A percentile compares a stretch with the other conserved stretches of the same genome.
Conservation (phyloP, 2,113 vertebrate species). For the Oreotrochilus melanogaster region DNA sequence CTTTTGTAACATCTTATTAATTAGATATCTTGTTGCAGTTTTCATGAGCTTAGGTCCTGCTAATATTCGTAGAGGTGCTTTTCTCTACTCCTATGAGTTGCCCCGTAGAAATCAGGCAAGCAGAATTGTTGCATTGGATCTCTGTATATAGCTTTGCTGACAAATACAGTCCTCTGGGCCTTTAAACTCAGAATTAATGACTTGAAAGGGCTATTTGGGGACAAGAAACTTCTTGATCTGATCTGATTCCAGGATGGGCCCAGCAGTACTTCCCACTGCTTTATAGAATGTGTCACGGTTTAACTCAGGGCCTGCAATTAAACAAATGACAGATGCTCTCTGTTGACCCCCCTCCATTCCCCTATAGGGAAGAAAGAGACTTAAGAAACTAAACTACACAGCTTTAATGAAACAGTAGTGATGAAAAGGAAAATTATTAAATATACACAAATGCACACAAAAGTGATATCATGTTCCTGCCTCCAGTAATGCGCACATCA, state of each 20-base stretch:
- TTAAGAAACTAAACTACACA: no score
- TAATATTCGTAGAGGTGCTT: neutral
- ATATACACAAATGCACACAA: no score
- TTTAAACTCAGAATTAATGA: neutral
- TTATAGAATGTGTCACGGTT: neutral
- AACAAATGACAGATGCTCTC: no score
- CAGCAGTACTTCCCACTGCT: neutral
- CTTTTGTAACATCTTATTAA: neutral
- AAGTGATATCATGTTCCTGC: no score
- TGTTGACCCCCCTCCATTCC: no score
- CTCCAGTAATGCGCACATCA: no score
- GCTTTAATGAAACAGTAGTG: no score
- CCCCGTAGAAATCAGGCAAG: neutral
- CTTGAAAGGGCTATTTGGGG: neutral
- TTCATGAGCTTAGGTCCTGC: neutral
- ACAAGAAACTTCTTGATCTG: neutral
- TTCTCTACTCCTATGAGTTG: neutral
- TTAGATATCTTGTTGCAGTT: neutral
- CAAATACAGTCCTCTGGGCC: neutral
- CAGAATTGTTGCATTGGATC: neutral
- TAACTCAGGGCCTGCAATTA: no score
- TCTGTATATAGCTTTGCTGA: neutral
- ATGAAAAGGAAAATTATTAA: no score
- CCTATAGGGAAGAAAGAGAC: no score
- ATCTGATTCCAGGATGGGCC: neutral